These are phyloP conservation scores for Piscicola geometra DNA, from an alignment of 2,888 invertebrate genomes.

Conservation along the genomic window DNA sequence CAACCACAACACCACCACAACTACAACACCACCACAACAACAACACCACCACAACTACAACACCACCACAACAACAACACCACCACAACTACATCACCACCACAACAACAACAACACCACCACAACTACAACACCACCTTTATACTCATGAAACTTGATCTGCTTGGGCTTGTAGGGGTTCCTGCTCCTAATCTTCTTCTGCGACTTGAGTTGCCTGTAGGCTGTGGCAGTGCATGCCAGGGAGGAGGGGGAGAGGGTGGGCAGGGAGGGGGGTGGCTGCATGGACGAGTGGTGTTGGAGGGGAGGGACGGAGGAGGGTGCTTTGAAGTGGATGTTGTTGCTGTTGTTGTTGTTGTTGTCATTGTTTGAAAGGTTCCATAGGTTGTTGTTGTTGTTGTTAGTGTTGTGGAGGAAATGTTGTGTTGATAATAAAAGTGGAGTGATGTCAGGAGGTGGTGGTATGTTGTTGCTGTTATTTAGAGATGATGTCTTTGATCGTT, in stretches of 20 bases:
- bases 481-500: too few species aligned
- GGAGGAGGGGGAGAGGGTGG: slow-evolving; percentile 14
- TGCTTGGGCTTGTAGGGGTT: slow-evolving; percentile 77
- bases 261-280: not conserved
- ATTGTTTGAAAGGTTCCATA: not conserved
- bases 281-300: not conserved
- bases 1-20: too few species aligned
- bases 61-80: not conserved
- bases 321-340: slow-evolving; percentile 15
- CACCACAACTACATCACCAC: not conserved
- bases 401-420: slow-evolving; percentile 20
- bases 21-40: too few species aligned
- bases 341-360: not conserved
- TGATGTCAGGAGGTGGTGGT: slow-evolving; percentile 46
- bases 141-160: slow-evolving; percentile 95
- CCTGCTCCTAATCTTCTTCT: slow-evolving; percentile 71
- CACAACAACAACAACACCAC: not conserved
- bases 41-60: not conserved
- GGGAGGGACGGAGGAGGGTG: not conserved
- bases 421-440: slow-evolving; percentile 40
- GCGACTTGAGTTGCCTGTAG: slow-evolving; percentile 27
- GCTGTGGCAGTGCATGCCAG: slow-evolving; percentile 15
- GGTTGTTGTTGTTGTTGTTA: slow-evolving; percentile 5
- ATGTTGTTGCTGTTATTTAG: slow-evolving; percentile 20
- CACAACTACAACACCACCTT: slow-evolving; percentile 66